A percentile compares a stretch with the other conserved stretches of the same genome.
Evolutionary conservation across 2,113 vertebrate genomes (phyloP).

Genomic region (Aviceda subcristata): DNA sequence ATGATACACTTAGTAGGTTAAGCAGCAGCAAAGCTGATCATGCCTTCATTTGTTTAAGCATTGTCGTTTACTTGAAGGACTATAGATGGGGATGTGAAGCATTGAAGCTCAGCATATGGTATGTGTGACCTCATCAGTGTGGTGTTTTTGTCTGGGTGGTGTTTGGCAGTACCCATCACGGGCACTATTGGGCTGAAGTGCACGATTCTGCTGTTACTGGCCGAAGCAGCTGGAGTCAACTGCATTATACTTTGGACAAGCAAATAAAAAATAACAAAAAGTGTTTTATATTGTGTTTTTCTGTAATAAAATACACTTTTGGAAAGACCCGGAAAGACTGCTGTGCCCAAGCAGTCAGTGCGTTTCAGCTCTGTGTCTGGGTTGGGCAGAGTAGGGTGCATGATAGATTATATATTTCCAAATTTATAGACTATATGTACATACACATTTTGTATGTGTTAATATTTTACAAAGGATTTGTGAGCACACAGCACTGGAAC

Average conservation of each 20-base stretch:
- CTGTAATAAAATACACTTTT: not conserved
- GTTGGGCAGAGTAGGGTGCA: not conserved
- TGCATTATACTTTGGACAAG: not conserved
- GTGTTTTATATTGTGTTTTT: not conserved
- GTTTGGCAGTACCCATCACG: not conserved
- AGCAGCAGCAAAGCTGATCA: not conserved
- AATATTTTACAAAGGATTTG: not conserved
- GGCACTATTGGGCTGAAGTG: not conserved
- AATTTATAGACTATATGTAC: not conserved
- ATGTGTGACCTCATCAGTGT: not conserved
- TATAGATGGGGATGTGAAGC: not conserved
- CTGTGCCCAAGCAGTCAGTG: not conserved
- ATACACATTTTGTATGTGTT: not conserved
- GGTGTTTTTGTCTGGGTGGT: slow-evolving; percentile 30
- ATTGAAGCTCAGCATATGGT: not conserved
- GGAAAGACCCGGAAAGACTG: not conserved
- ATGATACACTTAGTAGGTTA: not conserved
- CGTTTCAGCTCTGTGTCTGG: not conserved
- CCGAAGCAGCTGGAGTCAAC: not conserved
- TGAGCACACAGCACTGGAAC: not conserved
- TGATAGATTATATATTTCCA: not conserved
- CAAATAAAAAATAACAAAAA: not conserved
- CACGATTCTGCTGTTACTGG: not conserved
- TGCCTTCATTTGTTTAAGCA: not conserved
- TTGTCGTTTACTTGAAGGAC: not conserved